Evolutionary conservation across 2,797 vertebrate species (phyloP).

Genomic region (Pseudocheirus occidentalis): DNA sequence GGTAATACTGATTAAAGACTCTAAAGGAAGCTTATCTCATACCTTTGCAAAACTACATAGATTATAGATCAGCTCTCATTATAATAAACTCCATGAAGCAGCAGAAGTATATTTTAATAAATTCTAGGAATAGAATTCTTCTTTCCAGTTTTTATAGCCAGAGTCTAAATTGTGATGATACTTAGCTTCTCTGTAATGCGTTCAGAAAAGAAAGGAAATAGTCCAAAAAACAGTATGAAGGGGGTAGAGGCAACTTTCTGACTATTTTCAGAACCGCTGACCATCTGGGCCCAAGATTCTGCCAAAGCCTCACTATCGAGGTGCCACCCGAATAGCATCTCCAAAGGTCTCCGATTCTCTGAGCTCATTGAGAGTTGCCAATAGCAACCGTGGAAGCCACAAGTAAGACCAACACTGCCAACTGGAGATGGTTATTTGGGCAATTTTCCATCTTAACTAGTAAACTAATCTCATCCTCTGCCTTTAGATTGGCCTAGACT

Average conservation of each 20-base stretch:
- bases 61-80: background rate
- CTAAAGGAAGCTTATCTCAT: background rate
- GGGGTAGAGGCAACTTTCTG: background rate
- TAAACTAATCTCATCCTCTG: constrained; percentile 9
- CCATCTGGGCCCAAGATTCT: constrained; percentile 28
- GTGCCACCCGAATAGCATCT: constrained; percentile 26
- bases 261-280: constrained; percentile 1
- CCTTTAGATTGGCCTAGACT: background rate
- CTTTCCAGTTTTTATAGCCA: background rate
- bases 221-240: background rate
- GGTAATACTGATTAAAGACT: background rate
- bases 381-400: constrained; percentile 16
- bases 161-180: background rate
- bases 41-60: background rate
- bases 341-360: constrained; percentile 10
- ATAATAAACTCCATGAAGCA: background rate
- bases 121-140: background rate
- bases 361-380: constrained; percentile 12
- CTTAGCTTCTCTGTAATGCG: background rate
- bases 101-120: background rate
- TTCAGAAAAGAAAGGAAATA: background rate
- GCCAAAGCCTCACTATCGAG: constrained; percentile 46
- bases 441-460: background rate
- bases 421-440: constrained; percentile 19
- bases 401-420: constrained; percentile 43